A percentile compares a stretch with the other conserved stretches of the same genome.
Evolutionary conservation across 2,888 invertebrate species (phyloP).

Genomic region (Argyresthia albistria): DNA sequence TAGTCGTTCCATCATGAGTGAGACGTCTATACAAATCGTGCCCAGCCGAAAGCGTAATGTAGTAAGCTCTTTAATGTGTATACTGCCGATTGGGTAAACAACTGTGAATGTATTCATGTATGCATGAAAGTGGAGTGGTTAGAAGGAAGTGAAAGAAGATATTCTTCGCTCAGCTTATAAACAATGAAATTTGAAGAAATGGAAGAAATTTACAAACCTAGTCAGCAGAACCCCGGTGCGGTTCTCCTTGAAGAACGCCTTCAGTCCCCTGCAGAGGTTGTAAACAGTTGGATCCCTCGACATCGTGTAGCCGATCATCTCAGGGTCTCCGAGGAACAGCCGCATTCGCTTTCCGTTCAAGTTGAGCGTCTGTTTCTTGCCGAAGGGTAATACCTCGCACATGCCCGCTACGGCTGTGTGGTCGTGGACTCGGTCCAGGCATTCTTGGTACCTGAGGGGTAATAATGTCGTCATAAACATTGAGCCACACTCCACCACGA

Average conservation of each 20-base stretch:
- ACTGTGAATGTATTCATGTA: too few relatives aligned
- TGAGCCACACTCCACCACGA: too few relatives aligned
- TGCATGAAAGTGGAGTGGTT: too few relatives aligned
- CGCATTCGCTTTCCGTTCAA: slow-evolving; percentile 56
- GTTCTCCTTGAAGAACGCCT: slow-evolving; percentile 67
- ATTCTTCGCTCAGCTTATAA: too few relatives aligned
- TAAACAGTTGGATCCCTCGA: slow-evolving; percentile 55
- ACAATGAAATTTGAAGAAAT: too few relatives aligned
- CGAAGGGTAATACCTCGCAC: slow-evolving; percentile 57
- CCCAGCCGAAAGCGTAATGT: too few relatives aligned
- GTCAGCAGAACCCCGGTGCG: slow-evolving; percentile 63
- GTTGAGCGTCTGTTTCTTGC: slow-evolving; percentile 49
- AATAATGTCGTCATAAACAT: too few relatives aligned
- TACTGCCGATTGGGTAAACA: too few relatives aligned
- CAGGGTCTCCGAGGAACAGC: slow-evolving; percentile 51
- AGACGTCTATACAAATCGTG: too few relatives aligned
- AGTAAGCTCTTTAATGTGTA: too few relatives aligned
- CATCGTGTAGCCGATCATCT: slow-evolving; percentile 62
- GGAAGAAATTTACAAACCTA: slow-evolving; percentile 33
- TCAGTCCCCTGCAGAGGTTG: slow-evolving; percentile 66
- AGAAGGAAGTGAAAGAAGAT: too few relatives aligned
- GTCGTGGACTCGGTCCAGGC: slow-evolving; percentile 55
- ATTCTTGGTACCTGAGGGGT: slow-evolving; percentile 45
- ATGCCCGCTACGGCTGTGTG: slow-evolving; percentile 60
- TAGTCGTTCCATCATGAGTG: too few relatives aligned